These are phyloP conservation scores for Cyprinodon diabolis DNA, from an alignment of 2,797 vertebrate species.

Conservation along the genomic window DNA sequence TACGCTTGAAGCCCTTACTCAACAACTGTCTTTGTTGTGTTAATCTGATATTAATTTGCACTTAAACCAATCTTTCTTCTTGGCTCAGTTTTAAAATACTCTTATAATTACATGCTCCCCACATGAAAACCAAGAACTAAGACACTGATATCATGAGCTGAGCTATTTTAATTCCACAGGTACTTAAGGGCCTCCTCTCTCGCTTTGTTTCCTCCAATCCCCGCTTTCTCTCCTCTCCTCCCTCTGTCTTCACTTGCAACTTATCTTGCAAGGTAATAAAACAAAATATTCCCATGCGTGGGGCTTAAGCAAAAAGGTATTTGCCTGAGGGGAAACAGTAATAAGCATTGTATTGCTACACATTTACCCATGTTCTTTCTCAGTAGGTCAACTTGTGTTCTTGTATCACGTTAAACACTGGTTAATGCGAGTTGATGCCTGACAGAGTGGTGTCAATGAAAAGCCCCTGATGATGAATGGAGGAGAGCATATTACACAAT, in stretches of 20 bases:
- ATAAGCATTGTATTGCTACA: slow-evolving; percentile 90
- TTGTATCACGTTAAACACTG: slow-evolving; percentile 89
- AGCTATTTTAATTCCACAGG: slow-evolving; percentile 95
- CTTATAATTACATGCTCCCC: slow-evolving; percentile 91
- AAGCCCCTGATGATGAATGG: slow-evolving; percentile 48
- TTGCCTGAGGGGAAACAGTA: slow-evolving; percentile 96
- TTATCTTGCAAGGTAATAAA: slow-evolving; percentile 97
- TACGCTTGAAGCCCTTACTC: neutral
- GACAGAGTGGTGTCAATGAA: slow-evolving; percentile 64
- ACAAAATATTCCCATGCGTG: slow-evolving; percentile 91
- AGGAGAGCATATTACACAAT: slow-evolving; percentile 10
- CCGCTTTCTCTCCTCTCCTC: slow-evolving; percentile 27
- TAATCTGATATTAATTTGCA: slow-evolving; percentile 99
- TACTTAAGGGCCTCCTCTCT: slow-evolving; percentile 78
- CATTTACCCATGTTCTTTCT: slow-evolving; percentile 88
- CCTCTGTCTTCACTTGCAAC: slow-evolving; percentile 79
- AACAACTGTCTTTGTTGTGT: slow-evolving; percentile 94
- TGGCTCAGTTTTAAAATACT: slow-evolving; percentile 94
- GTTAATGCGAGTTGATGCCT: slow-evolving; percentile 85
- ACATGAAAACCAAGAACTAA: slow-evolving; percentile 91
- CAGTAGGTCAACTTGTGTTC: slow-evolving; percentile 89
- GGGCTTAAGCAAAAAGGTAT: slow-evolving; percentile 92
- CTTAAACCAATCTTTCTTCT: slow-evolving; percentile 99
- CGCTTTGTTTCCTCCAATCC: slow-evolving; percentile 13
- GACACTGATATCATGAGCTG: slow-evolving; percentile 89